These are phyloP conservation scores for Ptychodera flava DNA, from an alignment of 35 echinoderm and acorn worm species.

Conservation along the genomic window DNA sequence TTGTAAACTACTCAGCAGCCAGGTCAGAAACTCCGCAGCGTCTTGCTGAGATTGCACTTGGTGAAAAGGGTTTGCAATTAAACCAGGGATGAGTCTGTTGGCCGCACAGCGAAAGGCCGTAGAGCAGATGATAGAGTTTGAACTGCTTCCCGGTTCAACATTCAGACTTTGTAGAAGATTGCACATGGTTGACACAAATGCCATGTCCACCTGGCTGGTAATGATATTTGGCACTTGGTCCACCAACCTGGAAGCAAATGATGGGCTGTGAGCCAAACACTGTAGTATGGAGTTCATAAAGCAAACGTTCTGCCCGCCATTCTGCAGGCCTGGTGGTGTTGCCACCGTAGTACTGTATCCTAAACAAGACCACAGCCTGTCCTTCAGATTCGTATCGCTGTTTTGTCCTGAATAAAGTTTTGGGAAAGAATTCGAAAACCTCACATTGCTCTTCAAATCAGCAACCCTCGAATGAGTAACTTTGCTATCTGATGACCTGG, in stretches of 20 bases:
- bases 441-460: background rate
- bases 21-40: slow-evolving; percentile 38
- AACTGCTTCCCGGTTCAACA: background rate
- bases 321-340: slow-evolving; percentile 29
- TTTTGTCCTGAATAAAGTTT: background rate
- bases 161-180: slow-evolving; percentile 18
- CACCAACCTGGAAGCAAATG: background rate
- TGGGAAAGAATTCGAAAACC: background rate
- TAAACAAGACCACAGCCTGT: background rate
- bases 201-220: background rate
- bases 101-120: slow-evolving; percentile 12
- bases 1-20: slow-evolving; percentile 26
- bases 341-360: background rate
- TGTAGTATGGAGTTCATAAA: slow-evolving; percentile 39
- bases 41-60: slow-evolving; percentile 24
- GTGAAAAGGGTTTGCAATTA: slow-evolving; percentile 14
- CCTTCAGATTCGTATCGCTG: background rate
- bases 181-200: slow-evolving; percentile 8
- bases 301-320: slow-evolving; percentile 34
- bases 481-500: too few relatives aligned
- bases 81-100: background rate
- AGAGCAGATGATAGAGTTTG: background rate
- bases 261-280: slow-evolving; percentile 28
- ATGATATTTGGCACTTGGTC: background rate
- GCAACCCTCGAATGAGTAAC: too few relatives aligned